These are phyloP conservation scores for Psittacula derbiana DNA, from an alignment of 2,797 vertebrate genomes.

Conservation along the genomic window DNA sequence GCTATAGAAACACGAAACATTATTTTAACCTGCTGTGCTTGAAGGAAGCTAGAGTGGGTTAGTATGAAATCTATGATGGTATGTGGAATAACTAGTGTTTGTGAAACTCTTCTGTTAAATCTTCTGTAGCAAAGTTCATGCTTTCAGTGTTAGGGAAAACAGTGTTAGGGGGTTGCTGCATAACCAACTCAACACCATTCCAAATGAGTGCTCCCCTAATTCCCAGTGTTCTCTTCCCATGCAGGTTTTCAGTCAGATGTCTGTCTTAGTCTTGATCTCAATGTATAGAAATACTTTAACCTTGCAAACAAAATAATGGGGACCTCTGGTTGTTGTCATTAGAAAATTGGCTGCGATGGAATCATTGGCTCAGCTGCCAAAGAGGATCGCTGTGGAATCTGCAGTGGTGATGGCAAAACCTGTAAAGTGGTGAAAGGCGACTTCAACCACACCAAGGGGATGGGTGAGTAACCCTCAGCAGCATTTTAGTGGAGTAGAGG, in stretches of 20 bases:
- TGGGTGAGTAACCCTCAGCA: conserved; percentile 82
- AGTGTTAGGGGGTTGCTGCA: background rate
- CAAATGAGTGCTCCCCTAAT: background rate
- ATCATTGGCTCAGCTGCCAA: conserved; percentile 91
- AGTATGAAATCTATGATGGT: background rate
- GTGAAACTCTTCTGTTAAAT: background rate
- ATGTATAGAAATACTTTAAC: background rate
- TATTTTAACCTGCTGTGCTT: background rate
- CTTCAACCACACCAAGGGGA: conserved; percentile 93
- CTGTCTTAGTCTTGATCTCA: background rate
- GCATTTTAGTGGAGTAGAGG: background rate
- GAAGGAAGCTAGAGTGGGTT: background rate
- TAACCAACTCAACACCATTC: background rate
- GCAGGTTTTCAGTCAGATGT: background rate
- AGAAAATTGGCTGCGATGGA: conserved; percentile 96
- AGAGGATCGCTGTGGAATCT: conserved; percentile 93
- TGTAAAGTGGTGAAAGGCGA: conserved; percentile 94
- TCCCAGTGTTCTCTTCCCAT: background rate
- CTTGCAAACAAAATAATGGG: conserved; percentile 34
- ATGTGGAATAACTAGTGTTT: background rate
- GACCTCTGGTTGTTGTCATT: conserved; percentile 59
- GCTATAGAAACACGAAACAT: background rate
- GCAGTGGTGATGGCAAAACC: conserved; percentile 90
- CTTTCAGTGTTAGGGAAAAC: background rate
- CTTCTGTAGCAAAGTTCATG: background rate